Base-by-base conservation (phyloP, 2,113 vertebrate species). In the Podarcis cretensis region DNA sequence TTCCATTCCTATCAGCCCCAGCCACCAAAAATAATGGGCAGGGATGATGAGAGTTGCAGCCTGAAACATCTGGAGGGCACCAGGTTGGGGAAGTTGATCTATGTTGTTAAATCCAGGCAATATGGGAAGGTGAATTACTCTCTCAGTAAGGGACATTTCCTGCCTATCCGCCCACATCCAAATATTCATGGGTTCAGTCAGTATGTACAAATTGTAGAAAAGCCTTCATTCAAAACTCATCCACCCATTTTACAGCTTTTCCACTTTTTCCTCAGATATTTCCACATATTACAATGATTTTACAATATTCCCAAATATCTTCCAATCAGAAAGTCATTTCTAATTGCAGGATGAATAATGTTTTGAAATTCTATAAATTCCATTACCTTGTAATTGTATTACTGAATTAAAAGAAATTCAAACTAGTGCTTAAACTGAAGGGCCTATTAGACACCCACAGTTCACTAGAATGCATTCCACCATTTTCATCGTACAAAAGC, bases 341-440 rank as follows among this genome's bases (percentile, higher is more conserved):
- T 87, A 76, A 65, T 89, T 90, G 91, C n/a, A 35, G 5, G 73
- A 21, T 69, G 71, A 43, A 87, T 2, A 83, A 57, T 87, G 10
- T 54, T 87, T 88, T 83, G 71, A 90, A 93, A 90, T 73, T 2
- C 18, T 84, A 89, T 43, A 94, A 93, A 93, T 94, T 89, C 90
- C 83, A 84, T 95, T 96, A 95, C 65, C 84, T 95, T 81, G 87
- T 92, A 94, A 96, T 89, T 89, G 81, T 91, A 95, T 94, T 92
- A 89, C 94, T 95, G 90, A 87, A 94, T 86, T 93, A 85, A 87
- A 89, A 94, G 91, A 96, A 92, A 88, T 89, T 77, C 48, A 95
- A 89, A 48, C 30, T 89, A 91, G 89, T 95, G 91, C 89, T 95
- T 95, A 95, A 91, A 81, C 91, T 93, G 89, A 96, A 93, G 83